Percentiles rank a stretch among this genome's conserved stretches.
These are phyloP conservation scores for Micromussa lordhowensis DNA, from an alignment of 92 coral and sea anemone species.

Conservation along the genomic window DNA sequence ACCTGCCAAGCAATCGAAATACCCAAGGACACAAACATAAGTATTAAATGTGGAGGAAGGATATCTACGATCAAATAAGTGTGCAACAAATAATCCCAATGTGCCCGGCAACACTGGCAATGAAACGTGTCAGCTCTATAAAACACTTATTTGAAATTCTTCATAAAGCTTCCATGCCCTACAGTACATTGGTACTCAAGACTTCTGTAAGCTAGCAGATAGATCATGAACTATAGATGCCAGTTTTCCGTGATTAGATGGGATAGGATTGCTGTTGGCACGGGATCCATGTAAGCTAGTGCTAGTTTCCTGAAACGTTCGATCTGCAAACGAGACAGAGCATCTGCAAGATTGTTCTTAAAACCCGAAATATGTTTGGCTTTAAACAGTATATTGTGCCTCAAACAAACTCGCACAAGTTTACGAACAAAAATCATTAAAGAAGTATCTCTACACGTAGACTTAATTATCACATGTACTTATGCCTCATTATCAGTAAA, in stretches of 20 bases:
- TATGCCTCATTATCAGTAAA: slow-evolving; percentile 25
- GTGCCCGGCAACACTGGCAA: neutral
- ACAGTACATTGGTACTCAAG: slow-evolving; percentile 64
- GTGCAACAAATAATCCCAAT: slow-evolving; percentile 4
- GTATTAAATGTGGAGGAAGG: slow-evolving; percentile 18
- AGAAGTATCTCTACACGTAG: no score
- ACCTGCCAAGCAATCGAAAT: neutral
- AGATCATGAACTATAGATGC: slow-evolving; percentile 14
- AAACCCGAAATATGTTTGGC: slow-evolving; percentile 69
- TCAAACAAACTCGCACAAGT: slow-evolving; percentile 50
- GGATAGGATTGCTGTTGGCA: slow-evolving; percentile 53
- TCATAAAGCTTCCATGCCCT: slow-evolving; percentile 67
- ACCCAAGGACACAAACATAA: slow-evolving; percentile 14
- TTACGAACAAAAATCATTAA: no score
- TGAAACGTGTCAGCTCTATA: neutral
- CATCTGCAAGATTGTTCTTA: slow-evolving; percentile 47
- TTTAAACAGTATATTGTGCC: slow-evolving; percentile 60
- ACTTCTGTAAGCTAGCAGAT: slow-evolving; percentile 58
- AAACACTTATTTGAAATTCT: slow-evolving; percentile 13
- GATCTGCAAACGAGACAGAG: slow-evolving; percentile 72
- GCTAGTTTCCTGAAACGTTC: slow-evolving; percentile 52
- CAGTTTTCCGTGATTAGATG: slow-evolving; percentile 65
- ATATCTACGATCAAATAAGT: neutral
- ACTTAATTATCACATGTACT: no score
- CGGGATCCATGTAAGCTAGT: slow-evolving; percentile 34